A percentile compares a stretch with the other conserved stretches of the same genome.
phyloP scores from a whole-genome alignment of 2,797 vertebrate genomes.

The Tolypeutes matacus region DNA sequence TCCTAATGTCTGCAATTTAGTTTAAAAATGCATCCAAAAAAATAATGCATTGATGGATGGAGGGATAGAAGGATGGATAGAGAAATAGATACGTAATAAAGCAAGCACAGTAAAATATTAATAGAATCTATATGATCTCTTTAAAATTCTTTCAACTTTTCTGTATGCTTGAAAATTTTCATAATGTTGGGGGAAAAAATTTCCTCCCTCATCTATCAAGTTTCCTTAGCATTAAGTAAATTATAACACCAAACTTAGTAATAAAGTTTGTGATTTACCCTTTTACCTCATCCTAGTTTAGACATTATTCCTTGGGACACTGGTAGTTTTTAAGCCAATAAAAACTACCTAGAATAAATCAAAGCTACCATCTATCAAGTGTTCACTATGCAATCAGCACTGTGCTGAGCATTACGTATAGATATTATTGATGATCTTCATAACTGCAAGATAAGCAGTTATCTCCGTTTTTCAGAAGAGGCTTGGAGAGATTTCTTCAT shows the following conservation, averaged over 20 bases:
- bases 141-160: conserved; percentile 10
- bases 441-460: too few relatives aligned
- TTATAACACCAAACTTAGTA: background rate
- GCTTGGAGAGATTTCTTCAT: background rate
- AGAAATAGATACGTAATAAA: background rate
- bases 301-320: background rate
- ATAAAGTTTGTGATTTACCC: background rate
- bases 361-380: conserved; percentile 8
- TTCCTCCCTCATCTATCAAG: background rate
- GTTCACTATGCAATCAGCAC: background rate
- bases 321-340: background rate
- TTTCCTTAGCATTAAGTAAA: conserved; percentile 9
- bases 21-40: background rate
- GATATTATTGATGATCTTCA: too few relatives aligned
- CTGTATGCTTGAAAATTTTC: conserved; percentile 8
- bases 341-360: background rate
- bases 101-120: background rate
- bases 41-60: background rate
- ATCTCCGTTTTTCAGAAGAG: too few relatives aligned
- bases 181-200: background rate
- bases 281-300: background rate
- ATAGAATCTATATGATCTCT: background rate
- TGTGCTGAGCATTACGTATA: too few relatives aligned
- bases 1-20: background rate
- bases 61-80: background rate